Evolutionary conservation across 2,888 invertebrate species (phyloP).

Genomic region (Sinohyriopsis cumingii): DNA sequence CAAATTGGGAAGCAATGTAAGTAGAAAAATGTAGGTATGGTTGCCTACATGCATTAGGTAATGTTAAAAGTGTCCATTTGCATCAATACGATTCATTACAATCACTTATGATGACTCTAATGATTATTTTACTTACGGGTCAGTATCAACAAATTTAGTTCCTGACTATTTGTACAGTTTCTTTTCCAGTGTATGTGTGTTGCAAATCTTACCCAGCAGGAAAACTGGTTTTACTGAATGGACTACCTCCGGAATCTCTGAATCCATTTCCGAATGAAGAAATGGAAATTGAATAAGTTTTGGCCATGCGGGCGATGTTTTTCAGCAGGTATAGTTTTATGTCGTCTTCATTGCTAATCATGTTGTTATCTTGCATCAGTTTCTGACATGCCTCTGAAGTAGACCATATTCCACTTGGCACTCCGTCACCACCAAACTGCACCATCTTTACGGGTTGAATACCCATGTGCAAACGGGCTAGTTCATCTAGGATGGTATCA

Average conservation of each 20-base stretch:
- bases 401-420: constrained; percentile 57
- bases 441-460: constrained; percentile 53
- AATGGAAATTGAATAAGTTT: constrained; percentile 33
- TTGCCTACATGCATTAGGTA: too few relatives aligned
- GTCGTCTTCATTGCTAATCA: too few relatives aligned
- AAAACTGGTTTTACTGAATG: constrained; percentile 6
- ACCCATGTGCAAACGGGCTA: constrained; percentile 47
- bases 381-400: constrained; percentile 36
- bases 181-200: neutral
- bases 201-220: constrained; percentile 5
- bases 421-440: constrained; percentile 69
- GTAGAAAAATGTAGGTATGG: too few relatives aligned
- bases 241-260: constrained; percentile 12
- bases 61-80: too few relatives aligned
- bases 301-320: neutral
- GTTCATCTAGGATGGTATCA: constrained; percentile 44
- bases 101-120: too few relatives aligned
- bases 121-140: too few relatives aligned
- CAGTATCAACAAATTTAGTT: too few relatives aligned
- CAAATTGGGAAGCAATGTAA: too few relatives aligned
- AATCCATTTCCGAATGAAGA: constrained; percentile 62
- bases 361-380: constrained; percentile 1
- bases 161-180: too few relatives aligned
- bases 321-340: too few relatives aligned
- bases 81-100: too few relatives aligned